phyloP scores from a whole-genome alignment of 2,888 invertebrate species.

The Hecatera dysodea region DNA sequence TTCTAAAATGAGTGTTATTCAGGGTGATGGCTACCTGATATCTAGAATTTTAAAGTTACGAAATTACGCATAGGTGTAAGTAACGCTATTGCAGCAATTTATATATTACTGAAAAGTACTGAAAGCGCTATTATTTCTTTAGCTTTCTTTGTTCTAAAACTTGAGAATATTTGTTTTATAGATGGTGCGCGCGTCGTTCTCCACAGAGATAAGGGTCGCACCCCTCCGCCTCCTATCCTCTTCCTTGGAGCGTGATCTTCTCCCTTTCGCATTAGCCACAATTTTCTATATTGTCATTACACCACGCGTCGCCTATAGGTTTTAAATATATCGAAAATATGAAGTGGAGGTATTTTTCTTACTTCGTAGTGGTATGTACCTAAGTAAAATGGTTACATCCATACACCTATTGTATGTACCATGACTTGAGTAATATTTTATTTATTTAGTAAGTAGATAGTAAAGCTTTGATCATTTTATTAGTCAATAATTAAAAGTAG shows the following conservation, averaged over 20 bases:
- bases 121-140: conserved; percentile 20
- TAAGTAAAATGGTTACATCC: neutral
- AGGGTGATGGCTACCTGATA: neutral
- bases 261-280: conserved; percentile 76
- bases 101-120: conserved; percentile 11
- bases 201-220: conserved; percentile 67
- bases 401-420: neutral
- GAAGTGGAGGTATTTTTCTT: neutral
- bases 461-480: too few relatives aligned
- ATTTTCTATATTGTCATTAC: conserved; percentile 69
- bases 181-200: conserved; percentile 79
- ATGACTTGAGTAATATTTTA: neutral
- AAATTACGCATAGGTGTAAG: neutral
- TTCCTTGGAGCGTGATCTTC: conserved; percentile 68
- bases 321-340: conserved; percentile 44
- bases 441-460: neutral
- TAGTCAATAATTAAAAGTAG: neutral
- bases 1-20: neutral
- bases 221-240: conserved; percentile 64
- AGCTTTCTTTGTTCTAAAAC: conserved; percentile 58
- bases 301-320: conserved; percentile 56
- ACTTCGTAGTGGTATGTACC: neutral
- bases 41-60: neutral
- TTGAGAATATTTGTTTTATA: conserved; percentile 54
- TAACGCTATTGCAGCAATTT: neutral